Base-by-base conservation (phyloP, 1,140 invertebrate species). In the Pseudomyrmex dendroicus region DNA sequence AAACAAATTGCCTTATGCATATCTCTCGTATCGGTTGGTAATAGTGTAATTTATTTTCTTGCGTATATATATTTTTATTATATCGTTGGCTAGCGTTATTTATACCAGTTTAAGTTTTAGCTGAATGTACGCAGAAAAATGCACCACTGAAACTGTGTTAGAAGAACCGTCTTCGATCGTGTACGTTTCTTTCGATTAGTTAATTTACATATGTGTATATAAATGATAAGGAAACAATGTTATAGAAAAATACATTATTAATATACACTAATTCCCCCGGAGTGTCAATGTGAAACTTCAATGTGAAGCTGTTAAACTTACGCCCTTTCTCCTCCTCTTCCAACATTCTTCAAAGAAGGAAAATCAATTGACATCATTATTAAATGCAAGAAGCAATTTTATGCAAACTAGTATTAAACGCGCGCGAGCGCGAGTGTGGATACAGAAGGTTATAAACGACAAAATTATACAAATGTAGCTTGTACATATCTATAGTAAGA, bases 181-280 rank as follows among this genome's bases (percentile, higher is more conserved):
- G 50, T 52, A 10, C 10, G 76, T 76, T 87, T 87, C 56, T 63
- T 68, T 85, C 59, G 76, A 74, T 78, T 87, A 88, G 61, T 78
- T 74, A 85, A 35, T 73, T 82, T 83, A 76, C 89, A 86, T 93
- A 94, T 94, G 90, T 94, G 91, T 94, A 94, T 92, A 94, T 94
- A 94, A 35, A 93, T 92, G 91, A 93, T 94, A 93, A 91, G 87
- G 52, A 82, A 73, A 35, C 5, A 91, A 84, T 92, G 90, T 92
- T 92, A 91, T 93, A 84, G 86, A 93, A 35, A 35, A 93, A 93
- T 94, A 94, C 89, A 93, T 90, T 89, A 93, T 92, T 92, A 93
- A 90, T 90, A 91, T 91, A 91, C 91, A 90, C 86, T 90, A 89
- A 88, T 80, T n/a, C 85, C 72, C 35, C 8, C 15, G 44, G 59